These are phyloP conservation scores for Oithona nana DNA, from an alignment of 2,888 invertebrate genomes.

Conservation along the genomic window DNA sequence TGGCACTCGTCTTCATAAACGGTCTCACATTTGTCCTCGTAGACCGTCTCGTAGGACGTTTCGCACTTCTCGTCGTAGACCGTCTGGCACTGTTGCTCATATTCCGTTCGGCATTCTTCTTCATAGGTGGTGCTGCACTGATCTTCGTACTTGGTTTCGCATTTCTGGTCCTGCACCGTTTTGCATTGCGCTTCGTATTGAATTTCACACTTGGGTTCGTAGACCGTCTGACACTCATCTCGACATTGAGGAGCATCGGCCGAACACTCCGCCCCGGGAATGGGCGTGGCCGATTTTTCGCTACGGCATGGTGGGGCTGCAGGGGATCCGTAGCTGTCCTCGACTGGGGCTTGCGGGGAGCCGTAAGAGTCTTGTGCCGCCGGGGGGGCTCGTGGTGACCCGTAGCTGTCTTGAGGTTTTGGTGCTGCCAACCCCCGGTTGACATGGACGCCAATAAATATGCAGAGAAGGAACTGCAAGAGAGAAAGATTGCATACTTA, in stretches of 20 bases:
- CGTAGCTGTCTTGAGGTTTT: slow-evolving; percentile 6
- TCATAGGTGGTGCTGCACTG: slow-evolving; percentile 10
- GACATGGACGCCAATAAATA: no score
- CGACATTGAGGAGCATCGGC: slow-evolving; percentile 10
- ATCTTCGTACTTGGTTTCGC: slow-evolving; percentile 11
- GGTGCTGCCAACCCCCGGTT: no score
- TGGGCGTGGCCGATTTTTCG: background rate
- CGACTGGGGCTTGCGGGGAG: slow-evolving; percentile 7
- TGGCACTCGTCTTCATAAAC: slow-evolving; percentile 7
- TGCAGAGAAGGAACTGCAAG: no score
- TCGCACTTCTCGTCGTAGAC: slow-evolving; percentile 16
- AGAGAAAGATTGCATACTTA: no score
- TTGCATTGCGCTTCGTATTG: slow-evolving; percentile 13
- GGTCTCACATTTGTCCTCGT: slow-evolving; percentile 13
- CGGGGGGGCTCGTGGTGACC: slow-evolving; percentile 10
- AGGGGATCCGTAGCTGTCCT: slow-evolving; percentile 11
- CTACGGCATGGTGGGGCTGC: slow-evolving; percentile 8
- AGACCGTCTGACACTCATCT: slow-evolving; percentile 5
- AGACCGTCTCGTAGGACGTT: slow-evolving; percentile 11
- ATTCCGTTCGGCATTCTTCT: slow-evolving; percentile 9
- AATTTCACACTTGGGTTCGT: slow-evolving; percentile 14
- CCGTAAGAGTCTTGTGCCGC: slow-evolving; percentile 5
- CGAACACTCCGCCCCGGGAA: slow-evolving; percentile 3
- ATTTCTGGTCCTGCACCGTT: slow-evolving; percentile 9
- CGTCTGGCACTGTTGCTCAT: slow-evolving; percentile 12